Base-by-base conservation (phyloP, 2,888 invertebrate species). In the Empis stercorea region DNA sequence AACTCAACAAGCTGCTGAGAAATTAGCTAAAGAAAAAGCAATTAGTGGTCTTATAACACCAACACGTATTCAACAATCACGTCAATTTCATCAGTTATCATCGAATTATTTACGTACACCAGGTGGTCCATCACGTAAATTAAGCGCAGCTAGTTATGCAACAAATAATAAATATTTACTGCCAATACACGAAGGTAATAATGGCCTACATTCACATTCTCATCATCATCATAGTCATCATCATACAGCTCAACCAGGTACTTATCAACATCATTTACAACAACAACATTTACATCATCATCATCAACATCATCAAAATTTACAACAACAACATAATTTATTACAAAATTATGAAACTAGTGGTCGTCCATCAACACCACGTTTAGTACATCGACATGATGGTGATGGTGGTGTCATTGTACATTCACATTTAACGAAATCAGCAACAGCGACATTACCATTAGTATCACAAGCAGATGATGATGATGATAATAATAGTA, bases 71-170 rank as follows among this genome's bases (percentile, higher is more conserved):
- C 56, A 57, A 49, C 54, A 54, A 46, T 72, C 72, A 55, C 73
- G 75, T 54, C 75, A 75, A 57, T 76, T 74, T 61, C 75, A 75
- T 61, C 75, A 75, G 61, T 71, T 75, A 61, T 72, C 73, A 51
- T 69, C 70, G 43, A 66, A 56, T 54, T 73, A 72, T 52, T 54
- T 69, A 54, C 64, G 68, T 39, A 61, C 70, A n/a, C 69, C 70
- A 20, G 52, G 53, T 45, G 58, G 63, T 32, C 63, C 66, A 52
- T 55, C 55, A 17, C 63, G 70, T 46, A 70, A 70, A 51, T 60
- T 70, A 37, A 70, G 70, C 56, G 64, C 68, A 53, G 65, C 68
- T 53, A 65, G 63, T 48, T 68, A 66, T 48, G 65, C 66, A 48
- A 58, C 66, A 49, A 67, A 68, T 57, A 68, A 67, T 53, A 68